Conservation (phyloP, 2,113 vertebrate species). For the Grammomys surdaster region DNA sequence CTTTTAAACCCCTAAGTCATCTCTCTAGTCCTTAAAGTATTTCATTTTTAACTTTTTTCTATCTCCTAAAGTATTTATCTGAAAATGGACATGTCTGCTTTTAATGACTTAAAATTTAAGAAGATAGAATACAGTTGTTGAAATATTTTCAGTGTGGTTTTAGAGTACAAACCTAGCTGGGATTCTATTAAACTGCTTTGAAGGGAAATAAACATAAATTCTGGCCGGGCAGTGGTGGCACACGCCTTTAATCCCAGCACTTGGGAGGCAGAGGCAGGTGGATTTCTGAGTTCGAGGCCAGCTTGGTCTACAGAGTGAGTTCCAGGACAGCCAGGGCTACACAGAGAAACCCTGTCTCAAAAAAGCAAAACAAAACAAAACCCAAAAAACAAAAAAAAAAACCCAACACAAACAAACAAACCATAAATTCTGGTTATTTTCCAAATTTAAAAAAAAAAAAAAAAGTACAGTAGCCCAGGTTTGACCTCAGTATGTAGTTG, state of each 20-base stretch:
- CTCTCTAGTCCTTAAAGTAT: not conserved
- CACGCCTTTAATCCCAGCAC: no score
- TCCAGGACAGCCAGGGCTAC: no score
- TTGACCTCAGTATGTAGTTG: not conserved
- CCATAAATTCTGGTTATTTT: slow-evolving; percentile 33
- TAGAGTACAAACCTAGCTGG: not conserved
- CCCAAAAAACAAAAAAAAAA: no score
- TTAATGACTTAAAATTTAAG: slow-evolving; percentile 26
- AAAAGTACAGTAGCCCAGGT: not conserved
- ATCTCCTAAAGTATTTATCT: not conserved
- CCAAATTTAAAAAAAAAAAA: not conserved
- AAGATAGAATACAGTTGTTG: slow-evolving; percentile 29
- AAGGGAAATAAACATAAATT: slow-evolving; percentile 54
- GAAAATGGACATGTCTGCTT: slow-evolving; percentile 4
- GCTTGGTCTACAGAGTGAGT: no score
- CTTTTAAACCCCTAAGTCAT: not conserved
- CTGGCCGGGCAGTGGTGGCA: not conserved
- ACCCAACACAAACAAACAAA: no score
- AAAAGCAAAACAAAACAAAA: no score
- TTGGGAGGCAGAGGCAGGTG: no score
- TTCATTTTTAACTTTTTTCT: not conserved
- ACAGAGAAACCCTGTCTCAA: no score
- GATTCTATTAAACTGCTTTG: slow-evolving; percentile 38
- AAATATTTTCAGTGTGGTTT: slow-evolving; percentile 42
- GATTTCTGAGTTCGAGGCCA: no score